A percentile compares a stretch with the other conserved stretches of the same genome.
These are phyloP conservation scores for Adelges cooleyi DNA, from an alignment of 1,140 invertebrate genomes.

Conservation along the genomic window DNA sequence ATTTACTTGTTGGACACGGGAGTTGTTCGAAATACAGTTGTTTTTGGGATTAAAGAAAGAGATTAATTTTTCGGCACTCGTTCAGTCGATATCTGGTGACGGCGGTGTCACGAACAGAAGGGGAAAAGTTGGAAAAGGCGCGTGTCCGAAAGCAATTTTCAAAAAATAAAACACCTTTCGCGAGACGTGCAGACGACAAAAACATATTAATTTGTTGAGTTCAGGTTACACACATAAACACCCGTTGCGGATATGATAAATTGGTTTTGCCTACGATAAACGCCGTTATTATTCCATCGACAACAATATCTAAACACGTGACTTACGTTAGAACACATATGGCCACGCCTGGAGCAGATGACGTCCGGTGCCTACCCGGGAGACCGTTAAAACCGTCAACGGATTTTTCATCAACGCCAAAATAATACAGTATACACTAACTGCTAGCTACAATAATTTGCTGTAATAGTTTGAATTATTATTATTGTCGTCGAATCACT, in stretches of 20 bases:
- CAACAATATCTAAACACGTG: background rate
- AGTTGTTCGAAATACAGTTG: too few species aligned
- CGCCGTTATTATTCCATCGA: too few species aligned
- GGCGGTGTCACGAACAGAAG: conserved; percentile 18
- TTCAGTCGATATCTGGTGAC: background rate
- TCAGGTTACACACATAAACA: conserved; percentile 1
- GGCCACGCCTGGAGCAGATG: background rate
- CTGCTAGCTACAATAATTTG: too few species aligned
- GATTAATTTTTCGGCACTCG: too few species aligned
- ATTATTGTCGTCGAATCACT: too few species aligned
- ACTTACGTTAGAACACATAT: background rate
- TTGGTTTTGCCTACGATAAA: too few species aligned
- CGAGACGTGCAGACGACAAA: background rate
- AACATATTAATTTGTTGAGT: background rate
- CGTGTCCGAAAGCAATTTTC: conserved; percentile 14
- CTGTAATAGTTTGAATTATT: too few species aligned
- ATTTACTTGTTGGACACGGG: too few species aligned
- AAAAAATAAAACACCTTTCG: conserved; percentile 6
- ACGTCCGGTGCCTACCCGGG: background rate
- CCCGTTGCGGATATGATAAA: background rate
- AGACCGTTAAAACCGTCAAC: background rate
- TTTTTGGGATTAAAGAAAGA: too few species aligned
- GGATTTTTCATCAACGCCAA: conserved; percentile 4
- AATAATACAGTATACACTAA: too few species aligned
- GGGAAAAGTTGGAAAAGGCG: background rate